phyloP scores from a whole-genome alignment of 2,888 invertebrate species.

The Papilio elwesi region DNA sequence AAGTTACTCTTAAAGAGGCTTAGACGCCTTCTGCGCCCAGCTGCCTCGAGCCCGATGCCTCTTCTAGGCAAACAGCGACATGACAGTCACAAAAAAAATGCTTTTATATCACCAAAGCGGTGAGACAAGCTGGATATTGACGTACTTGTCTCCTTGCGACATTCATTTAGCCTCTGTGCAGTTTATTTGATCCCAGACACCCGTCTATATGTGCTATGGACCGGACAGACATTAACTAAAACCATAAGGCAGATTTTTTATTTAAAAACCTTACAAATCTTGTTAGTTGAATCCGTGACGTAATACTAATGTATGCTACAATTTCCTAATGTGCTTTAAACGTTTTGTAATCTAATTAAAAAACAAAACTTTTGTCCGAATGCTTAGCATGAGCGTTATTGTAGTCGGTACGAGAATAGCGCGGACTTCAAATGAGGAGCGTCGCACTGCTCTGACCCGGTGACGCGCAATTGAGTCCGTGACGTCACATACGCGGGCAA shows the following conservation, averaged over 20 bases:
- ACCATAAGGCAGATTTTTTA: too few relatives aligned
- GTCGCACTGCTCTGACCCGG: constrained; percentile 21
- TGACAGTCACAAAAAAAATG: too few relatives aligned
- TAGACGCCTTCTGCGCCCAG: too few relatives aligned
- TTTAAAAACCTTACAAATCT: too few relatives aligned
- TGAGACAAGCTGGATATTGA: not conserved
- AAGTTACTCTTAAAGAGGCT: too few relatives aligned
- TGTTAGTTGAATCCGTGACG: too few relatives aligned
- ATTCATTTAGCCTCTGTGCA: not conserved
- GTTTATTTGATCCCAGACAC: not conserved
- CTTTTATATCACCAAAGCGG: not conserved
- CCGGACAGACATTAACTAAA: too few relatives aligned
- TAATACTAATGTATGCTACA: too few relatives aligned
- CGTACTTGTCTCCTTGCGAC: not conserved
- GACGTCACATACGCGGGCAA: constrained; percentile 10
- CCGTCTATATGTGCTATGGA: too few relatives aligned
- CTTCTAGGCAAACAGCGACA: too few relatives aligned
- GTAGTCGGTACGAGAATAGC: constrained; percentile 22
- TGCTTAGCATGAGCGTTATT: not conserved
- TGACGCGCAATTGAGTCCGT: constrained; percentile 3
- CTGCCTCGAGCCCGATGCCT: too few relatives aligned
- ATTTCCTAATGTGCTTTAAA: not conserved
- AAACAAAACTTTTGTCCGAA: not conserved
- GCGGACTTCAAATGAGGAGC: constrained; percentile 9
- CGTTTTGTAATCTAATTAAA: not conserved